phyloP scores from a whole-genome alignment of 2,113 vertebrate species.

The Physeter macrocephalus region DNA sequence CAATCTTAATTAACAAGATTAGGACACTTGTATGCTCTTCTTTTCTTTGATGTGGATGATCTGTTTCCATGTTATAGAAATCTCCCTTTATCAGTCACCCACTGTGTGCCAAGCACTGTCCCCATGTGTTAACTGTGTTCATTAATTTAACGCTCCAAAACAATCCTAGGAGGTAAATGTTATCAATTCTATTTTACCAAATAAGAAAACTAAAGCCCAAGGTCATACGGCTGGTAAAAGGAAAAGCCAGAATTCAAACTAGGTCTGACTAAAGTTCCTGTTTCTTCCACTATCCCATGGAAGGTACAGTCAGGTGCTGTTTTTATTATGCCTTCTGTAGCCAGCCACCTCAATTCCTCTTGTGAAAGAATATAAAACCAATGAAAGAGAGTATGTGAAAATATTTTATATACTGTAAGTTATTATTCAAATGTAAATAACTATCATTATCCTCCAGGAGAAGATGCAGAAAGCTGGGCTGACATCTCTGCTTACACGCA shows the following conservation, averaged over 20 bases:
- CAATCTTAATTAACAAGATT: not conserved
- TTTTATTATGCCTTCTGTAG: not conserved
- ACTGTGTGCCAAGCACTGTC: not conserved
- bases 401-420: not conserved
- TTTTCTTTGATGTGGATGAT: not conserved
- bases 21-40: not conserved
- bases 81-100: not conserved
- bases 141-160: conserved; percentile 35
- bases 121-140: conserved; percentile 8
- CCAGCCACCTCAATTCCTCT: not conserved
- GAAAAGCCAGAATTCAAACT: conserved; percentile 3
- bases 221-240: not conserved
- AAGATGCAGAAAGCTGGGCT: not conserved
- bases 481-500: not conserved
- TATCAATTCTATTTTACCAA: conserved; percentile 31
- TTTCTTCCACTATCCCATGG: not conserved
- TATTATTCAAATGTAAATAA: not conserved
- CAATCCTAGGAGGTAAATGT: conserved; percentile 10
- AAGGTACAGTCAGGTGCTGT: not conserved
- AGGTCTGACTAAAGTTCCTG: not conserved
- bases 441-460: not conserved
- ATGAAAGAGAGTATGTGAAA: not conserved
- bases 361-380: not conserved
- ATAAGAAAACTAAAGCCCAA: conserved; percentile 36
- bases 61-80: conserved; percentile 28